Base-by-base conservation (phyloP, 1,140 invertebrate genomes). In the Drosophila baimaii region DNA sequence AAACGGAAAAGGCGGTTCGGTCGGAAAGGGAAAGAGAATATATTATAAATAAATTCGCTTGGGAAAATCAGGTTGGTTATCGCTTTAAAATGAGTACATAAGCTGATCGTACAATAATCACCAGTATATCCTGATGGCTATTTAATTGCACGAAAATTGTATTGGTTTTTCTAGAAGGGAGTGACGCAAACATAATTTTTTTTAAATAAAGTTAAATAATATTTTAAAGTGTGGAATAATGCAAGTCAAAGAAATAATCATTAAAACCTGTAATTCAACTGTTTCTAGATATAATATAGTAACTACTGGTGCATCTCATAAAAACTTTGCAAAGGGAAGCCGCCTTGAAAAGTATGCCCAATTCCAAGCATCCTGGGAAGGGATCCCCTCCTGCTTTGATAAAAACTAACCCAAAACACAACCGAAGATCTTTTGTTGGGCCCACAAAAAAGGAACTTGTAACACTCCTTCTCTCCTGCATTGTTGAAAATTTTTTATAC, bases 381-480 rank as follows among this genome's bases (percentile, higher is more conserved):
- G 19, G 35, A 31, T 15, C n/a, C 54, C 57, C 7, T 21, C 37
- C 3, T 46, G 10, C 9, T n/a, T 17, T 17, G 5, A 33, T 19
- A 19, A 47, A 25, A 55, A 10, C n/a, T 9, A 65, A 9, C 33
- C 59, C n/a, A 47, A 54, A 68, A 68, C 65, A 69, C 27, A 37
- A 52, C 46, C 51, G 21, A 47, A 39, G 41, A 10, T 47, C 33
- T 27, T 49, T 71, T 71, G 52, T 71, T 39, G 12, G 19, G 19
- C n/a, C 41, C 44, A 29, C 37, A 46, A 31, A 70, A 35, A 49
- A 52, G 10, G 43, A 69, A 69, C 65, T 69, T 69, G 46, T 27
- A 54, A 52, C 68, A 71, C 68, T 57, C 68, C 65, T 39, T 27
- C 65, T 27, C 25, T 49, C 25, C n/a, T 25, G 19, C 5, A 17